phyloP scores from a whole-genome alignment of 2,888 invertebrate genomes.

The Calameuta pallipes region DNA sequence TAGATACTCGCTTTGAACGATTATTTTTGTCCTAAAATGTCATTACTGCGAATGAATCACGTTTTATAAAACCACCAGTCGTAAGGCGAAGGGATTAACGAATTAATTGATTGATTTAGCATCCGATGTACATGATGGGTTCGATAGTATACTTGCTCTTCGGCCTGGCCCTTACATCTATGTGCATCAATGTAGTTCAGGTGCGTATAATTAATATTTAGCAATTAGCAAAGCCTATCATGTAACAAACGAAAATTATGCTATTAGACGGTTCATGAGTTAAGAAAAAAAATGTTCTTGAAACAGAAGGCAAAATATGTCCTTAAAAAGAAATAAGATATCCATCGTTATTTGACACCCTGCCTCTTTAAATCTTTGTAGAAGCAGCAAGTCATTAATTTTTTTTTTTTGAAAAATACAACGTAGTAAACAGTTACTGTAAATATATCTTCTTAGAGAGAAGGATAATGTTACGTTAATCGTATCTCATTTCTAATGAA shows the following conservation, averaged over 20 bases:
- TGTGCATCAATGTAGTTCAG: conserved; percentile 97
- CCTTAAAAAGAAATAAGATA: no score
- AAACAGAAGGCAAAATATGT: not conserved
- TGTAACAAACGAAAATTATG: not conserved
- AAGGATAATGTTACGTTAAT: not conserved
- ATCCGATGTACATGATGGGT: conserved; percentile 89
- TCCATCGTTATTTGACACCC: no score
- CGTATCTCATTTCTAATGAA: not conserved
- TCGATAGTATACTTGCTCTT: conserved; percentile 94
- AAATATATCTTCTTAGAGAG: not conserved
- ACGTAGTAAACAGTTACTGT: not conserved
- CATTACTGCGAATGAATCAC: not conserved
- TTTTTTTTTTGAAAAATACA: not conserved
- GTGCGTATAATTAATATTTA: conserved; percentile 68
- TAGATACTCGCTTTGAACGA: not conserved
- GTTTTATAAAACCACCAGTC: not conserved
- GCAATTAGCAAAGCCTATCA: not conserved
- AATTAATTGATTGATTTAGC: conserved; percentile 65
- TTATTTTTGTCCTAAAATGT: conserved; percentile 4
- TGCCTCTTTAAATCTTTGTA: no score
- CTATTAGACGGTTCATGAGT: not conserved
- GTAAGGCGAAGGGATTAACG: conserved; percentile 22
- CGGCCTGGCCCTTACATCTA: conserved; percentile 94
- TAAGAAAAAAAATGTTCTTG: not conserved
- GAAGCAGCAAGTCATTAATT: no score